These are phyloP conservation scores for Apodemia mormo DNA, from an alignment of 2,888 invertebrate species.

Conservation along the genomic window DNA sequence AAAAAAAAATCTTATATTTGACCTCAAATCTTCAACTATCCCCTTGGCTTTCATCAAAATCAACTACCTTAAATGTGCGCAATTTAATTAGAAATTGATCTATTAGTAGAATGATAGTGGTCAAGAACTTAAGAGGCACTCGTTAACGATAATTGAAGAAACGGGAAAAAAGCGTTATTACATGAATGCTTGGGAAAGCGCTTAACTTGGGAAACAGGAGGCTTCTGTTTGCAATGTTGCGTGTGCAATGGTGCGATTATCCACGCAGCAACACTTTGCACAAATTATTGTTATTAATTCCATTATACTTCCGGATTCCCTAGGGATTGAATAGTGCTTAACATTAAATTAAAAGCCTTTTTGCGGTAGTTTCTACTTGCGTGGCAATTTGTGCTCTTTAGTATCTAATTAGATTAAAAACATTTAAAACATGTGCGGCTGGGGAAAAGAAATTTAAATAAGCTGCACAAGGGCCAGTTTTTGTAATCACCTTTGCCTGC, in stretches of 20 bases:
- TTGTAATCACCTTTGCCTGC: neutral
- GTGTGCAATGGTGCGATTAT: slow-evolving; percentile 21
- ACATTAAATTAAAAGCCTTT: slow-evolving; percentile 23
- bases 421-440: neutral
- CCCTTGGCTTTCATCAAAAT: too few species aligned
- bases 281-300: slow-evolving; percentile 51
- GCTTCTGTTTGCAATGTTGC: slow-evolving; percentile 36
- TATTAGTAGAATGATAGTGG: neutral
- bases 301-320: slow-evolving; percentile 71
- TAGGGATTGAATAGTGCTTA: slow-evolving; percentile 49
- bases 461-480: neutral
- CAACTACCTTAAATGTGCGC: too few species aligned
- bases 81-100: too few species aligned
- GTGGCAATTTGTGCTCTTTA: slow-evolving; percentile 7
- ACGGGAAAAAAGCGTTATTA: slow-evolving; percentile 12
- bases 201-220: slow-evolving; percentile 37
- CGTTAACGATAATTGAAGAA: slow-evolving; percentile 11
- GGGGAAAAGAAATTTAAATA: neutral
- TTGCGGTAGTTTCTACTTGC: slow-evolving; percentile 14
- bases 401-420: slow-evolving; percentile 5
- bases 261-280: slow-evolving; percentile 59
- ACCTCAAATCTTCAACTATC: too few species aligned
- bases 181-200: slow-evolving; percentile 22
- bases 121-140: neutral
- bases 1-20: too few species aligned